Conservation (phyloP, 2,888 invertebrate genomes). For the Caenorhabditis sp. region DNA sequence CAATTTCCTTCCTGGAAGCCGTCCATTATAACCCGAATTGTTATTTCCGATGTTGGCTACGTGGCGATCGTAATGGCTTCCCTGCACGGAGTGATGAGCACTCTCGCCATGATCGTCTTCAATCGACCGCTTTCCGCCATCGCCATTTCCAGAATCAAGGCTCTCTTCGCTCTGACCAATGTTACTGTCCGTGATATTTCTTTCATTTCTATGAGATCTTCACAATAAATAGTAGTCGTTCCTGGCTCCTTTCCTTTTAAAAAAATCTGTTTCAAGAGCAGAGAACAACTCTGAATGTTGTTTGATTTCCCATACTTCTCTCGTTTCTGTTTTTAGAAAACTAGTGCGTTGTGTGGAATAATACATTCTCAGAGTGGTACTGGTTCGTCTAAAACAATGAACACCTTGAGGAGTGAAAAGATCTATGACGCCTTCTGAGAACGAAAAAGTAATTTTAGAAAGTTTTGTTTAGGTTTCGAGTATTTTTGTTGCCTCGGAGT, state of each 20-base stretch:
- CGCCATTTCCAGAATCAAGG: conserved; percentile 1
- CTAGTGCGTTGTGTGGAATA: conserved; percentile 40
- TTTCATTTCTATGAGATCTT: conserved; percentile 31
- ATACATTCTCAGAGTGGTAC: conserved; percentile 31
- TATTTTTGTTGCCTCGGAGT: background rate
- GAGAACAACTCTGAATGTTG: no score
- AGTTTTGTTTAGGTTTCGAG: background rate
- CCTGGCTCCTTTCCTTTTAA: background rate
- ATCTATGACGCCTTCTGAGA: conserved; percentile 1
- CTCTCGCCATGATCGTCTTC: conserved; percentile 47
- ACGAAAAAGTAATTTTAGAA: background rate
- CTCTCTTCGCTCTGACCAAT: conserved; percentile 21
- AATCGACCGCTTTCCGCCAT: conserved; percentile 40
- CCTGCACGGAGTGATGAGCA: conserved; percentile 57
- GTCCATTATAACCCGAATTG: background rate
- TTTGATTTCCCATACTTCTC: background rate
- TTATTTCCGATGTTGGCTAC: conserved; percentile 38
- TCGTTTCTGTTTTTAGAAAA: background rate
- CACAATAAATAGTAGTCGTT: conserved; percentile 18
- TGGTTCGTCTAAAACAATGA: background rate
- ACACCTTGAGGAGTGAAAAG: background rate
- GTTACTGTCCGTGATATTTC: conserved; percentile 30
- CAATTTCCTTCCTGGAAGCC: background rate
- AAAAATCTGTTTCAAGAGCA: no score
- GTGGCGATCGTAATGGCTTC: conserved; percentile 46